Conservation (phyloP, 2,113 vertebrate species). For the Phalacrocorax carbo region DNA sequence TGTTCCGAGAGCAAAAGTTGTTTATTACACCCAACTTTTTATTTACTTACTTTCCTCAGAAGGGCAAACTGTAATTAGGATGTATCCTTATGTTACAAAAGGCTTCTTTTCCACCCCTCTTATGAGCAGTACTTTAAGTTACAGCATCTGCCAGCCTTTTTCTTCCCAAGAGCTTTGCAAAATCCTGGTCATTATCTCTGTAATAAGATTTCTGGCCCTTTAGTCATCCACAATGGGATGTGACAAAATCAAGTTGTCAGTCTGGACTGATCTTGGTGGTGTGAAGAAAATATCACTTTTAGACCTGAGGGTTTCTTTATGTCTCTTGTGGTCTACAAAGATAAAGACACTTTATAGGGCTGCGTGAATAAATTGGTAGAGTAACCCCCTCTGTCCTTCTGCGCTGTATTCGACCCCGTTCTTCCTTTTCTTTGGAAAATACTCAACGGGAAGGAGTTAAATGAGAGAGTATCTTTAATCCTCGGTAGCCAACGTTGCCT, state of each 20-base stretch:
- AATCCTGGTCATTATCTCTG: neutral
- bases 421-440: neutral
- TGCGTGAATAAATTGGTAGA: neutral
- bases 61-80: neutral
- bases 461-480: neutral
- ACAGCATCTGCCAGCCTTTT: neutral
- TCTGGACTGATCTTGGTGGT: neutral
- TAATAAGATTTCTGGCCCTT: neutral
- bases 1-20: neutral
- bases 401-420: fast-evolving
- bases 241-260: neutral
- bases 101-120: fast-evolving
- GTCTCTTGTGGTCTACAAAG: neutral
- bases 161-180: neutral
- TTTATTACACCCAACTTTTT: neutral
- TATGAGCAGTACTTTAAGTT: neutral
- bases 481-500: neutral
- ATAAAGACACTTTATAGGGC: neutral
- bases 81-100: neutral
- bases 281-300: neutral
- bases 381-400: neutral
- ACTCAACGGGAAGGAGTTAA: neutral
- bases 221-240: neutral
- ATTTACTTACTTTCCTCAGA: neutral
- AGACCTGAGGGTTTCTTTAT: neutral